These are phyloP conservation scores for Lithophane ornitopus DNA, from an alignment of 2,888 invertebrate genomes.

Conservation along the genomic window DNA sequence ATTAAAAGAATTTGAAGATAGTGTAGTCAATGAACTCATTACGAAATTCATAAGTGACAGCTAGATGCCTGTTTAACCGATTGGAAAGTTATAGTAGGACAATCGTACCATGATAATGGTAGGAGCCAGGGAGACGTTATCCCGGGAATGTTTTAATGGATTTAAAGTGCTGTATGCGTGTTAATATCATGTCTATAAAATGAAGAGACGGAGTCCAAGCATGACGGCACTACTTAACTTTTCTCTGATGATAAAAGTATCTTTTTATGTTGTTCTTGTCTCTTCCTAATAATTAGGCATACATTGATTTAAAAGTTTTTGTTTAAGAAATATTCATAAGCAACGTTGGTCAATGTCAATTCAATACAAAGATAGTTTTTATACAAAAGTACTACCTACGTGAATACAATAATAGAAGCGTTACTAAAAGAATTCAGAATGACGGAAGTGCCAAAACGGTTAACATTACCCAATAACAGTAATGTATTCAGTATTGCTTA, in stretches of 20 bases:
- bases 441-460: conserved; percentile 71
- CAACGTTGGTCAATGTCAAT: conserved; percentile 10
- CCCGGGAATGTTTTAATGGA: conserved; percentile 85
- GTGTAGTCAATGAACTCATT: conserved; percentile 78
- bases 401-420: conserved; percentile 37
- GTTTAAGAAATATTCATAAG: conserved; percentile 27
- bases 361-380: conserved; percentile 28
- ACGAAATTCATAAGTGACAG: conserved; percentile 75
- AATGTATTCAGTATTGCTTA: conserved; percentile 51
- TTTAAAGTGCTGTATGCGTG: conserved; percentile 82
- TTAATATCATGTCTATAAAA: conserved; percentile 83
- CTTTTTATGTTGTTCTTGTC: conserved; percentile 49
- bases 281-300: conserved; percentile 2
- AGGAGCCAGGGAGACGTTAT: conserved; percentile 77
- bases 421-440: conserved; percentile 55
- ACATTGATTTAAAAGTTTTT: conserved; percentile 1
- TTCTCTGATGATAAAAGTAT: conserved; percentile 48
- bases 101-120: conserved; percentile 78
- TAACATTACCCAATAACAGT: conserved; percentile 64
- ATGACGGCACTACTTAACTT: conserved; percentile 65
- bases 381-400: conserved; percentile 13
- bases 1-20: conserved; percentile 71
- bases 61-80: conserved; percentile 68
- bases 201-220: conserved; percentile 69
- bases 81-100: conserved; percentile 78